These are phyloP conservation scores for Nasonia oneida DNA, from an alignment of 2,888 invertebrate species.

Conservation along the genomic window DNA sequence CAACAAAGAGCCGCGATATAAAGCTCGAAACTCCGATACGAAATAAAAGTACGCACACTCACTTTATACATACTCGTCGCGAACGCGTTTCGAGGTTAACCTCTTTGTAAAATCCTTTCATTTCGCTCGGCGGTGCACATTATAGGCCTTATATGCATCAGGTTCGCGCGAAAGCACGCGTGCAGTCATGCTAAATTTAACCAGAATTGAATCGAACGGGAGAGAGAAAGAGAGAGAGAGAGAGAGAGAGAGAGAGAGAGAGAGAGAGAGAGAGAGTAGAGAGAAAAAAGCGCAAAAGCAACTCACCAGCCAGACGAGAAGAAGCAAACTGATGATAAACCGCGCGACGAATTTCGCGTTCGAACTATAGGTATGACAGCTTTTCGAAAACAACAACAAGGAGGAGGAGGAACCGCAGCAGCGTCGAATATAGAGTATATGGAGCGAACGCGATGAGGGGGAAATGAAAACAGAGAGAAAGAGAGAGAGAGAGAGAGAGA, in stretches of 20 bases:
- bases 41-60: not conserved
- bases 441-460: not conserved
- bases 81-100: constrained; percentile 57
- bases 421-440: not conserved
- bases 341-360: not conserved
- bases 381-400: constrained; percentile 17
- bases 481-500: not conserved
- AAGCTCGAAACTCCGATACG: not conserved
- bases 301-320: not conserved
- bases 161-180: not conserved
- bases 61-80: not conserved
- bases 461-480: not conserved
- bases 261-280: not conserved
- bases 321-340: not conserved
- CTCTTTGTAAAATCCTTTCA: constrained; percentile 45
- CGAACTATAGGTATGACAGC: constrained; percentile 4
- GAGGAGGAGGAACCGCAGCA: not conserved
- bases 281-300: not conserved
- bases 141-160: not conserved
- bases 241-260: too few relatives aligned
- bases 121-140: constrained; percentile 21
- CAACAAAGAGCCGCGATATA: not conserved
- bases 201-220: not conserved
- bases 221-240: too few relatives aligned
- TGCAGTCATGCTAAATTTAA: constrained; percentile 3